These are phyloP conservation scores for Leptobrachium ailaonicum DNA, from an alignment of 2,113 vertebrate genomes.

Conservation along the genomic window DNA sequence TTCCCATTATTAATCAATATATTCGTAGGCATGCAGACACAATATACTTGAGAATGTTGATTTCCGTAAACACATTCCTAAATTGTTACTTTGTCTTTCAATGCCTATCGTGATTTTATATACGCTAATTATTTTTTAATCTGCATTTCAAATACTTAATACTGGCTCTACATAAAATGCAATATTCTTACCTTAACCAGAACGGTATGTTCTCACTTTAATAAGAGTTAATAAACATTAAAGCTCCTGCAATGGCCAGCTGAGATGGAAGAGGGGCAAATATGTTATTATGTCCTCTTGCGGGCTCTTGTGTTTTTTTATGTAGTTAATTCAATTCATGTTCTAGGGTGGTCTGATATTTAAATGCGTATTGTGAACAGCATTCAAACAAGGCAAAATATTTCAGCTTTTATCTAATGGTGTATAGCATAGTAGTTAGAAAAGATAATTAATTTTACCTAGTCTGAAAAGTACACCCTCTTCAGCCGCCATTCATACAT, in stretches of 20 bases:
- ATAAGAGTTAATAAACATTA: not conserved
- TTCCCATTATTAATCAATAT: not conserved
- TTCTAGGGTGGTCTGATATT: not conserved
- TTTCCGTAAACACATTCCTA: slow-evolving; percentile 4
- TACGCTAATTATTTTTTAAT: slow-evolving; percentile 14
- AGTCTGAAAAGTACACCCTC: not conserved
- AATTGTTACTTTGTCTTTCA: not conserved
- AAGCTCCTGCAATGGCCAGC: slow-evolving; percentile 1
- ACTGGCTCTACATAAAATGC: slow-evolving; percentile 6
- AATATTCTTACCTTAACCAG: slow-evolving; percentile 7
- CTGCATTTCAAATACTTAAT: not conserved
- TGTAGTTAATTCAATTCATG: not conserved
- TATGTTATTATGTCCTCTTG: not conserved
- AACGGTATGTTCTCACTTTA: not conserved
- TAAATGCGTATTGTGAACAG: not conserved
- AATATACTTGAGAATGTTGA: not conserved
- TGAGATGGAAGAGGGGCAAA: not conserved
- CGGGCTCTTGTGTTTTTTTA: not conserved
- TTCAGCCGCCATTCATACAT: not conserved
- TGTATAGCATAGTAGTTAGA: not conserved
- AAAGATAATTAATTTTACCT: slow-evolving; percentile 1
- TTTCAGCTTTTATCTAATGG: not conserved
- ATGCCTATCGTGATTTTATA: not conserved
- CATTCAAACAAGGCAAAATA: not conserved
- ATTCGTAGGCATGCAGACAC: not conserved